A percentile compares a stretch with the other conserved stretches of the same genome.
Evolutionary conservation across 2,888 invertebrate genomes (phyloP).

Genomic region (Theretra japonica): DNA sequence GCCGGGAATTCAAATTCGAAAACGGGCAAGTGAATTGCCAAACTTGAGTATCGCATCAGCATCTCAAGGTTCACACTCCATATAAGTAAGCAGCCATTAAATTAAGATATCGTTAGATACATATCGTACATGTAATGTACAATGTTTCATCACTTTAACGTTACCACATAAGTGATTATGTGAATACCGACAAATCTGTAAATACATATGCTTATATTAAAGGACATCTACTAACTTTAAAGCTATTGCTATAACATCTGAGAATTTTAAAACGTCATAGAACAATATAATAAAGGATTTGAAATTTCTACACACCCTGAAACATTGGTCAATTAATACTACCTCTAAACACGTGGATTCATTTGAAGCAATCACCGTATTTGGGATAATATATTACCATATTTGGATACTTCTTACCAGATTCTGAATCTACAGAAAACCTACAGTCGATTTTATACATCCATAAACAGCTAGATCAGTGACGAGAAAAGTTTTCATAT

Average conservation of each 20-base stretch:
- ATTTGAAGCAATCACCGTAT: constrained; percentile 35
- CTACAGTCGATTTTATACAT: neutral
- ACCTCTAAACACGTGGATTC: constrained; percentile 35
- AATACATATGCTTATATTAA: neutral
- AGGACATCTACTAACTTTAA: neutral
- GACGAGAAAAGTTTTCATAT: neutral
- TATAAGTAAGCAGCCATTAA: too few species aligned
- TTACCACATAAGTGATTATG: neutral
- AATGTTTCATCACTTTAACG: constrained; percentile 5
- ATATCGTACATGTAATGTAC: too few species aligned
- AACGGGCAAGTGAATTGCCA: too few species aligned
- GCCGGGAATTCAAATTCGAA: too few species aligned
- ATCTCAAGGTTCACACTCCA: too few species aligned
- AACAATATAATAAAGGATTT: neutral
- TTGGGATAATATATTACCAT: neutral
- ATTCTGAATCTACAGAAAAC: neutral
- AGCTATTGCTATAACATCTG: neutral
- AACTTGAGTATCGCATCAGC: neutral
- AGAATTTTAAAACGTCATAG: neutral
- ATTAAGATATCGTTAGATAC: neutral
- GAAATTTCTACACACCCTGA: constrained; percentile 51
- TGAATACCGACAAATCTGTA: neutral
- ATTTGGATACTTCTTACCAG: neutral
- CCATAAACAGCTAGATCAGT: neutral
- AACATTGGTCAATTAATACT: constrained; percentile 56